Evolutionary conservation across 2,888 invertebrate species (phyloP).

Genomic region (Xylocampa areola): DNA sequence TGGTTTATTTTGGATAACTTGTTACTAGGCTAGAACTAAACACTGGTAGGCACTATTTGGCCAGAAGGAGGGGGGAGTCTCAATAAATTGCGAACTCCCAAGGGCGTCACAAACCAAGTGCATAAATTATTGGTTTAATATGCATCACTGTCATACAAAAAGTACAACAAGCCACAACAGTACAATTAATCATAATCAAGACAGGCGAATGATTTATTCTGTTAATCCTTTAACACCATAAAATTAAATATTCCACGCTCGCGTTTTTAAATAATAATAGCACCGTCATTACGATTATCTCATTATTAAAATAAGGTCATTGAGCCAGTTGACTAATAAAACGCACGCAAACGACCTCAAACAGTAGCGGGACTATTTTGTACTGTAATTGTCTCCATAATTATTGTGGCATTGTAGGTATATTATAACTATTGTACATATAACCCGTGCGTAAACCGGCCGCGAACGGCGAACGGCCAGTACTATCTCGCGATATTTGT

Average conservation of each 20-base stretch:
- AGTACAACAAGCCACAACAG: too few species aligned
- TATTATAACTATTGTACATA: slow-evolving; percentile 64
- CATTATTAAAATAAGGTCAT: slow-evolving; percentile 64
- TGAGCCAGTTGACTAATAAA: slow-evolving; percentile 57
- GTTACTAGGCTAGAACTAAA: too few species aligned
- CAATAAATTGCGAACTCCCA: too few species aligned
- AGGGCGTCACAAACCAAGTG: not conserved
- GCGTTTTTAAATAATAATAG: slow-evolving; percentile 13
- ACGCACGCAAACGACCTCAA: slow-evolving; percentile 66
- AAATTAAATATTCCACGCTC: slow-evolving; percentile 22
- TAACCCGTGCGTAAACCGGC: slow-evolving; percentile 78
- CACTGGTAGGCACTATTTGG: too few species aligned
- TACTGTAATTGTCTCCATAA: slow-evolving; percentile 82
- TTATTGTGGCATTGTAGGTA: slow-evolving; percentile 85
- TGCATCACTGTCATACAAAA: not conserved
- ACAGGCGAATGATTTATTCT: slow-evolving; percentile 3
- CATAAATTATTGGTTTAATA: not conserved
- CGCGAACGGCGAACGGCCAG: slow-evolving; percentile 72
- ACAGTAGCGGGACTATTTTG: slow-evolving; percentile 72
- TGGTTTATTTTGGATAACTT: too few species aligned
- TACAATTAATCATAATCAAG: not conserved
- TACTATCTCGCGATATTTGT: slow-evolving; percentile 74
- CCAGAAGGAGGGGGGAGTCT: too few species aligned
- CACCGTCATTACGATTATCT: slow-evolving; percentile 45
- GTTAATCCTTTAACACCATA: slow-evolving; percentile 5